Percentiles rank a stretch among this genome's conserved stretches.
These are phyloP conservation scores for Ceyx margarethae DNA, from an alignment of 2,113 vertebrate genomes.

Conservation along the genomic window DNA sequence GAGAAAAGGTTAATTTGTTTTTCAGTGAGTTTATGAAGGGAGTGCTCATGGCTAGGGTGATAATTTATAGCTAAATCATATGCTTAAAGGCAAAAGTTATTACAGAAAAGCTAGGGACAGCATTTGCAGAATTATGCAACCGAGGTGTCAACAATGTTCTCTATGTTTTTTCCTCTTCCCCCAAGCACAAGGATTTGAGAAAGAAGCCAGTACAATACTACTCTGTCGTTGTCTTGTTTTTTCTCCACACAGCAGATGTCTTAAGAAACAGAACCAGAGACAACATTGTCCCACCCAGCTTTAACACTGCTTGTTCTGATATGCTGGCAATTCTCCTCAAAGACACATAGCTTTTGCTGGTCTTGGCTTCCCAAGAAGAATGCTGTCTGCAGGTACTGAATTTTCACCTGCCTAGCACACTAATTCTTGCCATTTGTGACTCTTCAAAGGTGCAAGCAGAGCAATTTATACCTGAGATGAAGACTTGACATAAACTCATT, in stretches of 20 bases:
- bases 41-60: conserved; percentile 53
- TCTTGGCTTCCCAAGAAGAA: not conserved
- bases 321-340: not conserved
- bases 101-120: conserved; percentile 52
- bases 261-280: not conserved
- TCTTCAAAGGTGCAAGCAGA: not conserved
- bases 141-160: conserved; percentile 7
- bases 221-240: not conserved
- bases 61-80: conserved; percentile 72
- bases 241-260: not conserved
- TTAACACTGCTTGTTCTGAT: not conserved
- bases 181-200: conserved; percentile 29
- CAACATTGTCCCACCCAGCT: not conserved
- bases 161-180: conserved; percentile 42
- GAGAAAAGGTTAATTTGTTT: conserved; percentile 79
- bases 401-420: not conserved
- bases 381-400: not conserved
- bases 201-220: not conserved
- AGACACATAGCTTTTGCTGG: not conserved
- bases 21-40: conserved; percentile 70
- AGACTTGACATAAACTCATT: not conserved
- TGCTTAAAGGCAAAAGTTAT: conserved; percentile 68
- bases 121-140: conserved; percentile 30
- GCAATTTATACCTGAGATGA: not conserved
- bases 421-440: not conserved